A percentile compares a stretch with the other conserved stretches of the same genome.
Evolutionary conservation across 2,113 vertebrate species (phyloP).

Genomic region (Stegastes partitus): DNA sequence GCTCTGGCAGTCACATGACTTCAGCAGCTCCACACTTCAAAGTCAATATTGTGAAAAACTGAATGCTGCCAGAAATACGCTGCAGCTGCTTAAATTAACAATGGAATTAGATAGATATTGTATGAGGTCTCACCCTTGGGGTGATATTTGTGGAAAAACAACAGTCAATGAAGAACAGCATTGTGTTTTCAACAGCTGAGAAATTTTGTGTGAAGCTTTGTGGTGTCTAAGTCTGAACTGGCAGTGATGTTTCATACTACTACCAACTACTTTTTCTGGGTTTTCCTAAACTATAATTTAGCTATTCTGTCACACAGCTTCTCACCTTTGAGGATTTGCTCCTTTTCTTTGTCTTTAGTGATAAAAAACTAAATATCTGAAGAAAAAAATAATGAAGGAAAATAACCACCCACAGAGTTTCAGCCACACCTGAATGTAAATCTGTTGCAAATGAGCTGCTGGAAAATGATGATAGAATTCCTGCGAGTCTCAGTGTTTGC

Average conservation of each 20-base stretch:
- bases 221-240: neutral
- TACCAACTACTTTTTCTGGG: neutral
- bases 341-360: too few relatives aligned
- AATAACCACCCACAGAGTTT: too few relatives aligned
- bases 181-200: slow-evolving; percentile 1
- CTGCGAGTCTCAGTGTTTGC: neutral
- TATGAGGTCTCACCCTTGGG: neutral
- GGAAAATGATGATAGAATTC: neutral
- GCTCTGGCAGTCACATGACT: slow-evolving; percentile 8
- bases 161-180: neutral
- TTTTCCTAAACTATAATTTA: slow-evolving; percentile 1
- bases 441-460: too few relatives aligned
- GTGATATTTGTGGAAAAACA: neutral
- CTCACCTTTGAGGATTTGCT: too few relatives aligned
- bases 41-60: slow-evolving; percentile 9
- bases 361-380: too few relatives aligned
- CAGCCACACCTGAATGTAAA: neutral
- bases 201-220: neutral
- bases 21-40: slow-evolving; percentile 16
- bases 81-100: slow-evolving; percentile 33
- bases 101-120: slow-evolving; percentile 7
- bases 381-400: too few relatives aligned
- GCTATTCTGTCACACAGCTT: neutral
- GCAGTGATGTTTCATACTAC: neutral
- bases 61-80: slow-evolving; percentile 3